Percentiles rank a stretch among this genome's conserved stretches.
Conservation (phyloP, 2,797 vertebrate genomes). For the Staurois parvus region DNA sequence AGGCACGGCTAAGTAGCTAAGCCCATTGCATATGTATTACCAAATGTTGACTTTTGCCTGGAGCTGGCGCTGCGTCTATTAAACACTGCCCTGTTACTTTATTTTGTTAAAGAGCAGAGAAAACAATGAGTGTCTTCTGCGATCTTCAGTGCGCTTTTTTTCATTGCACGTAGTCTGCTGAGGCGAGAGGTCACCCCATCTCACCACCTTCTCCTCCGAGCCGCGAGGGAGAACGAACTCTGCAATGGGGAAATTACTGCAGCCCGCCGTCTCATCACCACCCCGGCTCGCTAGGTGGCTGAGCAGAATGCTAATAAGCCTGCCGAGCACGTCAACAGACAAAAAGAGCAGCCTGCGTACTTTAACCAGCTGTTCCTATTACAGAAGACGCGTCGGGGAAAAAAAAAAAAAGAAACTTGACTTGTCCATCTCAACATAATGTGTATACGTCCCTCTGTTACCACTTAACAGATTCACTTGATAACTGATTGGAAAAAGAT, state of each 20-base stretch:
- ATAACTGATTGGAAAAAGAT: no score
- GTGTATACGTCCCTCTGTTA: no score
- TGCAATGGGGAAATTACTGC: conserved; percentile 21
- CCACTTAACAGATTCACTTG: no score
- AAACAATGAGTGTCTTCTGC: neutral
- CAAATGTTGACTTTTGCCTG: neutral
- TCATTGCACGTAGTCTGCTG: conserved; percentile 8
- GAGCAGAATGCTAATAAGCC: conserved; percentile 49
- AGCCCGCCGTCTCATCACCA: conserved; percentile 1
- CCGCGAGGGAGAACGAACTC: neutral
- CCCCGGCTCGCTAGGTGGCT: neutral
- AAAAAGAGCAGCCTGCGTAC: conserved; percentile 6
- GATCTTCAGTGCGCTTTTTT: neutral
- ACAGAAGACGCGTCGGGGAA: neutral
- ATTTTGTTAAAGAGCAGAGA: neutral
- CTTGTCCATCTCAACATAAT: no score
- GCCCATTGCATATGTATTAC: no score
- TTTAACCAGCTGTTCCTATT: neutral
- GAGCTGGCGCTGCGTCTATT: neutral
- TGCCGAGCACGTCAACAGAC: conserved; percentile 20
- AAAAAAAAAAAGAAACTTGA: no score
- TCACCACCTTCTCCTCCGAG: neutral
- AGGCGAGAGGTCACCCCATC: conserved; percentile 31
- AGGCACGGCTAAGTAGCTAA: no score
- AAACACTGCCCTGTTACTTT: neutral